Percentiles rank a stretch among this genome's conserved stretches.
These are phyloP conservation scores for Dysdera silvatica DNA, from an alignment of 1,140 invertebrate species.

Conservation along the genomic window DNA sequence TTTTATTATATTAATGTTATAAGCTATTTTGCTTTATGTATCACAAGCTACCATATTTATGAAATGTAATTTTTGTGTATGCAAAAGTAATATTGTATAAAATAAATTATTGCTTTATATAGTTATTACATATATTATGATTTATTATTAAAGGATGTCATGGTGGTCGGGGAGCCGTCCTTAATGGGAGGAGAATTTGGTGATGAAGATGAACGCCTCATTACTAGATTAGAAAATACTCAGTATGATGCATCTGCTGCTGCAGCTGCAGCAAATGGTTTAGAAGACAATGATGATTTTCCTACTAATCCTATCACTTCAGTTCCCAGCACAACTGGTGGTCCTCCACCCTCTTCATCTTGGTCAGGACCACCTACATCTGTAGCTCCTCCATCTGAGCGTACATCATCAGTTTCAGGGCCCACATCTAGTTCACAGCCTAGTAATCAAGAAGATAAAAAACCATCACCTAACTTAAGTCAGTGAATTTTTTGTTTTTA, in stretches of 20 bases:
- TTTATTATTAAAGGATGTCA: conserved; percentile 71
- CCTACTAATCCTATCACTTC: conserved; percentile 23
- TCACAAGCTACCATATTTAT: neutral
- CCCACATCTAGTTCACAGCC: conserved; percentile 22
- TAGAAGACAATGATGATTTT: conserved; percentile 35
- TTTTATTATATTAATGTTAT: no score
- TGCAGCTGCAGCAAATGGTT: conserved; percentile 32
- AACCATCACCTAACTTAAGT: conserved; percentile 28
- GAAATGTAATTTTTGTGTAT: neutral
- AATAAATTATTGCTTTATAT: neutral
- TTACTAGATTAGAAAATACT: conserved; percentile 93
- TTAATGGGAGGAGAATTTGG: conserved; percentile 99
- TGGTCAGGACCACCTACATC: conserved; percentile 26
- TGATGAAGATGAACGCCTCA: conserved; percentile 95
- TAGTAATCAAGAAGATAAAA: conserved; percentile 29
- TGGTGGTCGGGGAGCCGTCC: conserved; percentile 98
- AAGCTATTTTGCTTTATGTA: neutral
- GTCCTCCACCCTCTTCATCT: conserved; percentile 18
- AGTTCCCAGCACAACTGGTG: conserved; percentile 24
- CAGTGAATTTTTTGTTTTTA: conserved; percentile 19
- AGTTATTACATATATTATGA: neutral
- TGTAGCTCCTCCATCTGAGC: conserved; percentile 20
- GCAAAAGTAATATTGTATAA: neutral
- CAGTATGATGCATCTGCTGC: conserved; percentile 72
- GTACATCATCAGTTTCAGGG: conserved; percentile 14